phyloP scores from a whole-genome alignment of 2,888 invertebrate genomes.

The Drosophila recens region DNA sequence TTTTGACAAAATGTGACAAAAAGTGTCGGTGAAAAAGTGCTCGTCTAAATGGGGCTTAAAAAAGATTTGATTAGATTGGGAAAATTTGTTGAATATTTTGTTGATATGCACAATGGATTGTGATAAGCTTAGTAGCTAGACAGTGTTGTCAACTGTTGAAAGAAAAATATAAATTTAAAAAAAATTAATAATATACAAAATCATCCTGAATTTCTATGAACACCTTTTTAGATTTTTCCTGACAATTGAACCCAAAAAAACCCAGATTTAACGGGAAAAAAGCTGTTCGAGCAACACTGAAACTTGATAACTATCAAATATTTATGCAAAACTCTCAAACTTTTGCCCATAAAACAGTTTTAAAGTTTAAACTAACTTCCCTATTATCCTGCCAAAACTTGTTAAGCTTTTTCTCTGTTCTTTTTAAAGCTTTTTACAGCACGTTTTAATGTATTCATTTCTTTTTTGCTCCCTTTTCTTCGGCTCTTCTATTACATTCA shows the following conservation, averaged over 20 bases:
- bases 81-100: conserved; percentile 7
- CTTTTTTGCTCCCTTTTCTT: neutral
- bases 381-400: neutral
- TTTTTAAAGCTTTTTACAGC: neutral
- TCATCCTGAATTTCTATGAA: too few species aligned
- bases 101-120: neutral
- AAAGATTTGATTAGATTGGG: conserved; percentile 27
- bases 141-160: neutral
- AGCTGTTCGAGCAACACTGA: neutral
- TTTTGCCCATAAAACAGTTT: neutral
- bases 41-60: too few species aligned
- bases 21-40: too few species aligned
- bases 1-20: too few species aligned
- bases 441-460: conserved; percentile 6
- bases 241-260: too few species aligned
- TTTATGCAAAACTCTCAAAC: neutral
- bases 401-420: conserved; percentile 3
- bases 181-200: too few species aligned
- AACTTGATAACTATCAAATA: neutral
- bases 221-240: too few species aligned
- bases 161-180: too few species aligned
- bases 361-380: conserved; percentile 1
- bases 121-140: conserved; percentile 4
- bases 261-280: too few species aligned
- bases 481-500: conserved; percentile 5